Percentiles rank a stretch among this genome's conserved stretches.
These are phyloP conservation scores for Callionymus lyra DNA, from an alignment of 2,113 vertebrate genomes.

Conservation along the genomic window DNA sequence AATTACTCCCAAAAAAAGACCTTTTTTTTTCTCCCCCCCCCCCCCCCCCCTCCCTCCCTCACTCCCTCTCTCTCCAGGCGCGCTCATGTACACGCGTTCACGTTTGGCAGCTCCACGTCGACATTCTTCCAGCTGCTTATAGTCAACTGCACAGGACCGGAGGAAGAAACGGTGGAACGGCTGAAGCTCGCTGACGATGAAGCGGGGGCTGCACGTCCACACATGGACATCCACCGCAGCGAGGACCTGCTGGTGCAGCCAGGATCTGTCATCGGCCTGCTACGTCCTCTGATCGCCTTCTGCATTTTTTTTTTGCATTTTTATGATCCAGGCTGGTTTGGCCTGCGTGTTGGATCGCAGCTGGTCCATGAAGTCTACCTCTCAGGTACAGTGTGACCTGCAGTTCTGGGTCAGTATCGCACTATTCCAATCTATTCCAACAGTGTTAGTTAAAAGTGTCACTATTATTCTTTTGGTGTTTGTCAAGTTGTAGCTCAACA, in stretches of 20 bases:
- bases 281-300: conserved; percentile 30
- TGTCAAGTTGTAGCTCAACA: conserved; percentile 32
- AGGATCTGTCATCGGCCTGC: conserved; percentile 16
- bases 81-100: conserved; percentile 71
- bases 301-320: conserved; percentile 40
- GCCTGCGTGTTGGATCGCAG: conserved; percentile 63
- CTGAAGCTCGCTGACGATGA: conserved; percentile 44
- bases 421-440: too few species aligned
- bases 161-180: conserved; percentile 57
- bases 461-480: too few species aligned
- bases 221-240: conserved; percentile 36
- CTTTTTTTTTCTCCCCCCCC: conserved; percentile 22
- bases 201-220: conserved; percentile 40
- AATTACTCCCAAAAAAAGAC: conserved; percentile 55
- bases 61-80: conserved; percentile 39
- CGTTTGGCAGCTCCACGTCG: conserved; percentile 82
- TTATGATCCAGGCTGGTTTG: conserved; percentile 43
- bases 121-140: conserved; percentile 78
- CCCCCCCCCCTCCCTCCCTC: conserved; percentile 10
- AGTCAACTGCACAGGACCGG: conserved; percentile 58
- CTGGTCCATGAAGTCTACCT: conserved; percentile 53
- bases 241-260: conserved; percentile 27
- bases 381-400: conserved; percentile 65
- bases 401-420: conserved; percentile 5
- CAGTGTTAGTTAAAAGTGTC: too few species aligned